Evolutionary conservation across 2,888 invertebrate genomes (phyloP).

Genomic region (Chaetogeoica ovagalla): DNA sequence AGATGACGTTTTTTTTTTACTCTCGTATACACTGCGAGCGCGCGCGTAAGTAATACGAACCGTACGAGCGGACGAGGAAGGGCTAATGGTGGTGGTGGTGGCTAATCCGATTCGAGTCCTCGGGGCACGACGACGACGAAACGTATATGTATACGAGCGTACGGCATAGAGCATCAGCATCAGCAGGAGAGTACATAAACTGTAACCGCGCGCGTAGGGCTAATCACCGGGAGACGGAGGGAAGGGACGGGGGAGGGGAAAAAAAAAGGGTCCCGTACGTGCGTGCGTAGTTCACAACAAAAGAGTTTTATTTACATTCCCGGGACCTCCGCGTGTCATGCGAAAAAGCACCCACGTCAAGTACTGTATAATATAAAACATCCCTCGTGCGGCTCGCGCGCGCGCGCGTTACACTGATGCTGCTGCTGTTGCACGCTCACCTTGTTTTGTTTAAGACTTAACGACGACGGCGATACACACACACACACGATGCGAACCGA

Average conservation of each 20-base stretch:
- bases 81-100: neutral
- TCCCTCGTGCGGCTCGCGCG: neutral
- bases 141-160: neutral
- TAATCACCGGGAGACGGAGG: slow-evolving; percentile 13
- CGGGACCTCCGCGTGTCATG: slow-evolving; percentile 52
- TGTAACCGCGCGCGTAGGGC: slow-evolving; percentile 44
- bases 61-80: no score
- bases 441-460: slow-evolving; percentile 52
- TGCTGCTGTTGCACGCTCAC: neutral
- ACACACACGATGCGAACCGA: neutral
- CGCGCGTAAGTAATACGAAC: no score
- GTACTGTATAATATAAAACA: neutral
- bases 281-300: slow-evolving; percentile 29
- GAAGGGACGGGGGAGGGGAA: neutral
- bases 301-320: slow-evolving; percentile 53
- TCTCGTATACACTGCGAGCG: no score
- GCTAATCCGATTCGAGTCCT: slow-evolving; percentile 52
- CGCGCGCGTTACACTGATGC: neutral
- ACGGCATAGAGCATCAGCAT: no score
- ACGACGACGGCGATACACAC: neutral
- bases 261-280: slow-evolving; percentile 31
- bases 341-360: slow-evolving; percentile 53
- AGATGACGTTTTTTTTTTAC: no score
- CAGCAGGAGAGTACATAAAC: slow-evolving; percentile 4
- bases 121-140: slow-evolving; percentile 33